Percentiles rank a stretch among this genome's conserved stretches.
Conservation (phyloP, 2,888 invertebrate species). For the Blera fallax region DNA sequence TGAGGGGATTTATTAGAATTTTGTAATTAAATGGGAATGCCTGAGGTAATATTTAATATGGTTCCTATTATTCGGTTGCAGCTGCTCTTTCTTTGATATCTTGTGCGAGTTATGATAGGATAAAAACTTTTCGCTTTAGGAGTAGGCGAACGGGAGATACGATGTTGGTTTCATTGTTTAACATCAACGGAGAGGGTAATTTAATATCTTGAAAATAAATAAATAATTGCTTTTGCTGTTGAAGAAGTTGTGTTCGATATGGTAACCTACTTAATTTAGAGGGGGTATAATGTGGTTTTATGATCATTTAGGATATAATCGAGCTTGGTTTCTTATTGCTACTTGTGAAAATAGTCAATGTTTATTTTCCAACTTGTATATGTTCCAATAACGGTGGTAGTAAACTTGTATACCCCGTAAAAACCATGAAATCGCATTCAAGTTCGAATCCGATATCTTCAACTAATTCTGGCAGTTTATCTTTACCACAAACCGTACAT, state of each 20-base stretch:
- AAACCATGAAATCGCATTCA: no score
- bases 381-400: no score
- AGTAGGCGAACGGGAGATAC: not conserved
- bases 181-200: not conserved
- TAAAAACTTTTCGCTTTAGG: not conserved
- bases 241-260: not conserved
- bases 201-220: not conserved
- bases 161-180: not conserved
- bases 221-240: not conserved
- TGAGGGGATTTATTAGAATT: conserved; percentile 52
- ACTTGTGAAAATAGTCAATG: not conserved
- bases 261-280: not conserved
- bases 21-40: conserved; percentile 68
- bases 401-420: no score
- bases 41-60: conserved; percentile 58
- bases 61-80: conserved; percentile 30
- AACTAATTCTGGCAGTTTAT: no score
- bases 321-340: not conserved
- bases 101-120: not conserved
- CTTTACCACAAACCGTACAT: no score
- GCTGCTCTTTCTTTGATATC: conserved; percentile 36
- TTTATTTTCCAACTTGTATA: no score
- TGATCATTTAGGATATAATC: not conserved
- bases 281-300: not conserved
- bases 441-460: no score